Conservation (phyloP, 2,797 vertebrate genomes). For the Rhinatrema bivittatum region DNA sequence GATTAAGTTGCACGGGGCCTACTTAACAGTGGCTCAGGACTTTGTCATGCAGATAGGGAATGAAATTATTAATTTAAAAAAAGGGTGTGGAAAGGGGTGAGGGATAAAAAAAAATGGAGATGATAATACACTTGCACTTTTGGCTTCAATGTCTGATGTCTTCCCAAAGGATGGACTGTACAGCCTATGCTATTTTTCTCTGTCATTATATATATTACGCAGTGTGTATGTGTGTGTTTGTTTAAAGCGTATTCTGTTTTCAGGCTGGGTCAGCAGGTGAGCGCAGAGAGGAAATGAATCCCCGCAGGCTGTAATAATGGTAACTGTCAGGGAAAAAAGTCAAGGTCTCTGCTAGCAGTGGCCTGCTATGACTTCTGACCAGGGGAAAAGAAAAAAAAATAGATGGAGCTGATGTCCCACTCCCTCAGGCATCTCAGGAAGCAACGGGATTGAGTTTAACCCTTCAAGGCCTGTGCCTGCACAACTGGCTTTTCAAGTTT, state of each 20-base stretch:
- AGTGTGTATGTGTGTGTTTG: no score
- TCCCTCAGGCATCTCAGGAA: conserved; percentile 20
- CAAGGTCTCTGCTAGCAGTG: conserved; percentile 49
- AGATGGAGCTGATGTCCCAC: conserved; percentile 39
- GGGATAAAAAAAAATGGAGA: conserved; percentile 29
- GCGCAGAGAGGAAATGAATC: conserved; percentile 54
- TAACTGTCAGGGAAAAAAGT: conserved; percentile 60
- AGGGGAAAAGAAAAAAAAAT: conserved; percentile 46
- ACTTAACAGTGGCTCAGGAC: conserved; percentile 40
- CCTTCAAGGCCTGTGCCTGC: conserved; percentile 20
- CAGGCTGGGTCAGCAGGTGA: conserved; percentile 48
- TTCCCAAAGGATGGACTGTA: conserved; percentile 28
- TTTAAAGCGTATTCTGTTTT: conserved; percentile 38
- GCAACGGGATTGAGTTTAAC: conserved; percentile 43
- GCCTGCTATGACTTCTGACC: conserved; percentile 49
- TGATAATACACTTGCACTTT: conserved; percentile 43
- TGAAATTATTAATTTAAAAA: no score
- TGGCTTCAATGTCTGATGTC: conserved; percentile 39
- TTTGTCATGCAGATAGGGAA: conserved; percentile 47
- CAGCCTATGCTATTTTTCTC: conserved; percentile 15
- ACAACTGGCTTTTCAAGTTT: conserved; percentile 23
- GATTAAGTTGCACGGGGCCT: conserved; percentile 47
- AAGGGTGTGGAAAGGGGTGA: conserved; percentile 22
- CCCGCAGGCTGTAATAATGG: conserved; percentile 51
- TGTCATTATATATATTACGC: conserved; percentile 36